Base-by-base conservation (phyloP, 2,113 vertebrate genomes). In the Microtus pennsylvanicus region DNA sequence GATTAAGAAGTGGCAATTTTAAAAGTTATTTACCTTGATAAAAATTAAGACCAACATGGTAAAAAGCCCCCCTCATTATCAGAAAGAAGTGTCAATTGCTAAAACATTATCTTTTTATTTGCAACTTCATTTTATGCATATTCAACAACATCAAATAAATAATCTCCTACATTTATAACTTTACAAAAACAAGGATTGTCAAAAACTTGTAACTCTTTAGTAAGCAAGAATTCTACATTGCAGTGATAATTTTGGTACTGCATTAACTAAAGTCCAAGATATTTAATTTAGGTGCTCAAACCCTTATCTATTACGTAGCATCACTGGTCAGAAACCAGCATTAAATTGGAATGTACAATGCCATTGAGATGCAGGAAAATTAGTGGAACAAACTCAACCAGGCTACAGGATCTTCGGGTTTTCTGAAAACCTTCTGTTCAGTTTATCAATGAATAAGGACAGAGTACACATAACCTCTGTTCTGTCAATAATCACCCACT, bases 71-170 rank as follows among this genome's bases (percentile, higher is more conserved):
- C 30, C 12, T 61, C 52, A 80, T 35, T 22, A 45, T 63, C 26
- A 91, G 8, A 30, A 89, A 94, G 38, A 94, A 93, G 75, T 72
- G n/a, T 0, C 38, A 87, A 72, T 33, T 86, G 58, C 72, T 69
- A 76, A 88, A 55, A 22, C 52, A 89, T 47, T 3, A 55, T 26
- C 30, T 96, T 10, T 92, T 89, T 93, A 55, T 87, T 78, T 58
- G 3, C 6, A 75, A 83, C 95, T 96, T 67, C 24, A 82, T 70
- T 96, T 86, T 74, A 50, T 87, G 74, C 72, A 33, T 47, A 92
- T 45, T 87, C 1, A 90, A 33, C 35, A 55, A 35, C 13, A 67
- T 38, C 3, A 63, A 78, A 52, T 28, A 94, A 92, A 90, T 88
- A 87, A 90, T 61, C 9, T 83, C 9, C 82, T 92, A 55, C 0